These are phyloP conservation scores for Euura lappo DNA, from an alignment of 1,140 invertebrate species.

Conservation along the genomic window DNA sequence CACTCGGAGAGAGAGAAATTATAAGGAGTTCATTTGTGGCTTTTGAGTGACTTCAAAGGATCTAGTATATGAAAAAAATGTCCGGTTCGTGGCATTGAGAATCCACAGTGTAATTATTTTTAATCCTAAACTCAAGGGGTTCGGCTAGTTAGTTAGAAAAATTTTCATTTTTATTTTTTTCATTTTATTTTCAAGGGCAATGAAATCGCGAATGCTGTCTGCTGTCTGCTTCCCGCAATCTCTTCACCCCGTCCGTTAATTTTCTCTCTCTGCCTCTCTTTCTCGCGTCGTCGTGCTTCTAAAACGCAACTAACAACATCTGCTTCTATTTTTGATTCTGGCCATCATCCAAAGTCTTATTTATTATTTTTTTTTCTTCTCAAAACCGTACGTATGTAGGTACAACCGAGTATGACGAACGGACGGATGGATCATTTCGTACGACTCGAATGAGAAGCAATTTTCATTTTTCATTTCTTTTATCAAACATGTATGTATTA, in stretches of 20 bases:
- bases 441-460: background rate
- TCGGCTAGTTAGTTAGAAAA: constrained; percentile 49
- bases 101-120: constrained; percentile 52
- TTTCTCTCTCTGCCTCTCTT: constrained; percentile 19
- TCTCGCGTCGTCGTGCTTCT: background rate
- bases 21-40: background rate
- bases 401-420: constrained; percentile 52
- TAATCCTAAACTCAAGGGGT: constrained; percentile 32
- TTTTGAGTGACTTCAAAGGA: background rate
- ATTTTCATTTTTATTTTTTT: too few species aligned
- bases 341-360: constrained; percentile 58
- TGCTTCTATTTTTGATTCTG: constrained; percentile 62
- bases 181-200: constrained; percentile 51
- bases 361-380: constrained; percentile 38
- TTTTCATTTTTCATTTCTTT: background rate
- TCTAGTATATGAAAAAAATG: background rate
- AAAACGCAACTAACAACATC: constrained; percentile 52
- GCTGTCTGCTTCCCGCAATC: constrained; percentile 14
- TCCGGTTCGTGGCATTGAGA: constrained; percentile 25
- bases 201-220: constrained; percentile 25
- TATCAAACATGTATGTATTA: background rate
- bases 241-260: constrained; percentile 12
- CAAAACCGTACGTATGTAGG: too few species aligned
- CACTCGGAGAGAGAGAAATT: background rate
- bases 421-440: constrained; percentile 24